phyloP scores from a whole-genome alignment of 2,888 invertebrate genomes.

The Acanthosepion lycidas region DNA sequence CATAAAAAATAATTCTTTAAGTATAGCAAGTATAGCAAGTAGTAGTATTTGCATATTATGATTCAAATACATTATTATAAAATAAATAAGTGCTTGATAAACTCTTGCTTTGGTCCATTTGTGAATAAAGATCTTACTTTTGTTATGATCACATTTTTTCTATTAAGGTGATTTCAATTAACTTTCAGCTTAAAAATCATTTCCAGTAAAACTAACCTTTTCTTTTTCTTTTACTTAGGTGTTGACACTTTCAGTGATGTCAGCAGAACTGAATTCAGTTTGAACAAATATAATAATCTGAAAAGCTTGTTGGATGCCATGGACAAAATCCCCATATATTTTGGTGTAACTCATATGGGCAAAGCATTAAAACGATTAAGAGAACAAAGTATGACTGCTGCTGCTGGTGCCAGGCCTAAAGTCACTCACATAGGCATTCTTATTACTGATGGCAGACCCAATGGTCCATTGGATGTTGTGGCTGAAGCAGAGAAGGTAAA shows the following conservation, averaged over 20 bases:
- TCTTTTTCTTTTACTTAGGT: conserved; percentile 54
- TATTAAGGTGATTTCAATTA: too few relatives aligned
- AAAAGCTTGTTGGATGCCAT: conserved; percentile 57
- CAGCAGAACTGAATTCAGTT: conserved; percentile 60
- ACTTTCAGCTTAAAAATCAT: too few relatives aligned
- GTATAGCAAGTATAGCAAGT: too few relatives aligned
- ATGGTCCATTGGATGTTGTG: conserved; percentile 56
- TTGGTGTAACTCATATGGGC: conserved; percentile 62
- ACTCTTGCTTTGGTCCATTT: too few relatives aligned
- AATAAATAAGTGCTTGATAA: too few relatives aligned
- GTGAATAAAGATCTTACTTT: too few relatives aligned
- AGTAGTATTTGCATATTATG: too few relatives aligned
- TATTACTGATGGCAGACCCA: conserved; percentile 65
- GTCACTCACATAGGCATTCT: conserved; percentile 65
- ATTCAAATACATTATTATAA: too few relatives aligned
- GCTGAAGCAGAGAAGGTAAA: conserved; percentile 59
- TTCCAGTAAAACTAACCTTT: not conserved
- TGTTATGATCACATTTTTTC: too few relatives aligned
- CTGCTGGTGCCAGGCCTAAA: conserved; percentile 59
- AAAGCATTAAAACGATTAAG: conserved; percentile 59
- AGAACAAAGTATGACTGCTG: conserved; percentile 58
- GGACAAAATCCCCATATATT: conserved; percentile 54
- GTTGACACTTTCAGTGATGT: conserved; percentile 63
- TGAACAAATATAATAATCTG: conserved; percentile 57
- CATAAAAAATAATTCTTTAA: too few relatives aligned